phyloP scores from a whole-genome alignment of 1,140 invertebrate genomes.

The Xylocopa sonorina region DNA sequence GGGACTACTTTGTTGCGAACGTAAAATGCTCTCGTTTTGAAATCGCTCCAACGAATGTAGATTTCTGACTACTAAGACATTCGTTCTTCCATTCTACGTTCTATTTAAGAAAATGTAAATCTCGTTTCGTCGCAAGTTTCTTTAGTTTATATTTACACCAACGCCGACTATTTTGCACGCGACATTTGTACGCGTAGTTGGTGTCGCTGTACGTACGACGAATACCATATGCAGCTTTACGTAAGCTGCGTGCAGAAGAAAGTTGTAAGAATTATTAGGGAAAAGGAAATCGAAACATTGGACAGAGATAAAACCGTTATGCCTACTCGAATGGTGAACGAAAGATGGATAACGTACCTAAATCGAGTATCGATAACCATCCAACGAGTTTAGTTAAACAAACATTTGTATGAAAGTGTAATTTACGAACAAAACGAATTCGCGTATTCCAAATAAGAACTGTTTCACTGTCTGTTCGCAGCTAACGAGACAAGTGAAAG shows the following conservation, averaged over 20 bases:
- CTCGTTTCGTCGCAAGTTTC: not conserved
- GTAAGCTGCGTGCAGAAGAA: not conserved
- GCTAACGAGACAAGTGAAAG: too few relatives aligned
- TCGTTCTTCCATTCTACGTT: not conserved
- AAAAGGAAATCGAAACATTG: not conserved
- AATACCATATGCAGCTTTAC: not conserved
- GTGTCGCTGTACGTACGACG: not conserved
- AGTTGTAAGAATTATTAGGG: not conserved
- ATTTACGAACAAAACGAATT: too few relatives aligned
- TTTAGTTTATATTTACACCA: not conserved
- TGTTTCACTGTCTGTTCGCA: too few relatives aligned
- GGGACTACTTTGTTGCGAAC: too few relatives aligned
- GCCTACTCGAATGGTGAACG: not conserved
- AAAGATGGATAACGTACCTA: too few relatives aligned
- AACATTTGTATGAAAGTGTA: too few relatives aligned
- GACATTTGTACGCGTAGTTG: not conserved
- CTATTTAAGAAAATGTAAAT: not conserved
- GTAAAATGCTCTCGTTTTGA: too few relatives aligned
- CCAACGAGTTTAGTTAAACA: too few relatives aligned
- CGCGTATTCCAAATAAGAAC: too few relatives aligned
- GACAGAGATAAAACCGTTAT: not conserved
- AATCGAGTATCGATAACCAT: too few relatives aligned
- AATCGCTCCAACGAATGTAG: too few relatives aligned
- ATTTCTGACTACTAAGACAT: not conserved
- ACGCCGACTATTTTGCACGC: not conserved